Evolutionary conservation across 2,797 vertebrate genomes (phyloP).

Genomic region (Sebastes iracundus): DNA sequence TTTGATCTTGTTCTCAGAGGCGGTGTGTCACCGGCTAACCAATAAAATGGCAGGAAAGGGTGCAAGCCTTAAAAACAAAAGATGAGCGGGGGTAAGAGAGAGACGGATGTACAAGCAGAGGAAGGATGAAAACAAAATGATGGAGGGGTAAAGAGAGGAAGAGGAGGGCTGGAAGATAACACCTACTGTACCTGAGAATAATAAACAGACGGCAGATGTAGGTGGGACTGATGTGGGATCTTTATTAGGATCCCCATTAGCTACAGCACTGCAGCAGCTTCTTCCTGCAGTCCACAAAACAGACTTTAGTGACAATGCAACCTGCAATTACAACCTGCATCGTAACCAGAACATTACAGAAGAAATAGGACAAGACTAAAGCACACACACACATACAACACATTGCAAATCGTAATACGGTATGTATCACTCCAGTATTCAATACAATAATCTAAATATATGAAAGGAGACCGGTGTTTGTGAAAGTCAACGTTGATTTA

Average conservation of each 20-base stretch:
- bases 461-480: too few species aligned
- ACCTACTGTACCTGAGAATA: not conserved
- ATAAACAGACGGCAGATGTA: not conserved
- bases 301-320: not conserved
- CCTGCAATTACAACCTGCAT: too few species aligned
- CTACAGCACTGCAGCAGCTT: not conserved
- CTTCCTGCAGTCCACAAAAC: not conserved
- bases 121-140: not conserved
- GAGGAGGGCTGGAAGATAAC: too few species aligned
- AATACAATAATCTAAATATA: too few species aligned
- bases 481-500: too few species aligned
- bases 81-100: not conserved
- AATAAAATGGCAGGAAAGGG: constrained; percentile 60
- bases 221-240: not conserved
- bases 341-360: too few species aligned
- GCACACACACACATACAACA: too few species aligned
- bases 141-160: not conserved
- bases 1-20: constrained; percentile 62
- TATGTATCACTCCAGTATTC: too few species aligned
- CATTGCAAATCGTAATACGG: too few species aligned
- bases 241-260: not conserved
- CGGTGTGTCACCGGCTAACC: constrained; percentile 64
- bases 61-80: constrained; percentile 27
- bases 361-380: too few species aligned
- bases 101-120: not conserved